Conservation (phyloP, 2,888 invertebrate genomes). For the Anaspis maculata region DNA sequence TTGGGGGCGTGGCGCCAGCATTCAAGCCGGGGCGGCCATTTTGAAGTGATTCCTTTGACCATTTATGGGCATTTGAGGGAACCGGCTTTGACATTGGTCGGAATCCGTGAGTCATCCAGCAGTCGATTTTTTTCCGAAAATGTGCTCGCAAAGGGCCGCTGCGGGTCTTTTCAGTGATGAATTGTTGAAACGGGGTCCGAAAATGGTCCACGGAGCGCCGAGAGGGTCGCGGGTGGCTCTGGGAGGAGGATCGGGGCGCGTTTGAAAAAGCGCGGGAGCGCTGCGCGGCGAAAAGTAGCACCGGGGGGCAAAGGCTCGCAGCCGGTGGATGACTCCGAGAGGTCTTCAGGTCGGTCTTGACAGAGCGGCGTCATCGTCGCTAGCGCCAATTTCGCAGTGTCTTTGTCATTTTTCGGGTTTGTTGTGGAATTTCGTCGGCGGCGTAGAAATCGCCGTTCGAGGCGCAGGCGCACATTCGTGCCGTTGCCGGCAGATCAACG, state of each 20-base stretch:
- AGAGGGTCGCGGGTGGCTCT: too few species aligned
- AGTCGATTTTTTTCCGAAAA: too few species aligned
- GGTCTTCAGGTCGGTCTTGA: too few species aligned
- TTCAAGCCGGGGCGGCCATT: slow-evolving; percentile 38
- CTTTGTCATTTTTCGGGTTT: slow-evolving; percentile 2
- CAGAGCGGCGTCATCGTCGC: too few species aligned
- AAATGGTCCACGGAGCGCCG: too few species aligned
- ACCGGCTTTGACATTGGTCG: slow-evolving; percentile 50
- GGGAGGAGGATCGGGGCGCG: too few species aligned
- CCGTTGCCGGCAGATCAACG: slow-evolving; percentile 41
- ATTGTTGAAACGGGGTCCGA: too few species aligned
- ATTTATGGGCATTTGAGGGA: slow-evolving; percentile 56
- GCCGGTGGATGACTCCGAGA: too few species aligned
- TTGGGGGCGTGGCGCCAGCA: slow-evolving; percentile 37
- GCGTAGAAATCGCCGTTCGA: slow-evolving; percentile 14
- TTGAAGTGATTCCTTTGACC: slow-evolving; percentile 46
- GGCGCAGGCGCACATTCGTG: slow-evolving; percentile 31
- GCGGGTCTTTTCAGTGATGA: too few species aligned
- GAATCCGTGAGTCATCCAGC: slow-evolving; percentile 28
- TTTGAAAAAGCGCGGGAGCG: slow-evolving; percentile 27
- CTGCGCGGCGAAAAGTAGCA: slow-evolving; percentile 25
- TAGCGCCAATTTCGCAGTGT: too few species aligned
- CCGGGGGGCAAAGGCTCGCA: slow-evolving; percentile 3
- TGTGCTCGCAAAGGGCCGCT: too few species aligned
- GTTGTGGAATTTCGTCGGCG: slow-evolving; percentile 6